A percentile compares a stretch with the other conserved stretches of the same genome.
Conservation (phyloP, 2,113 vertebrate species). For the Bettongia penicillata region DNA sequence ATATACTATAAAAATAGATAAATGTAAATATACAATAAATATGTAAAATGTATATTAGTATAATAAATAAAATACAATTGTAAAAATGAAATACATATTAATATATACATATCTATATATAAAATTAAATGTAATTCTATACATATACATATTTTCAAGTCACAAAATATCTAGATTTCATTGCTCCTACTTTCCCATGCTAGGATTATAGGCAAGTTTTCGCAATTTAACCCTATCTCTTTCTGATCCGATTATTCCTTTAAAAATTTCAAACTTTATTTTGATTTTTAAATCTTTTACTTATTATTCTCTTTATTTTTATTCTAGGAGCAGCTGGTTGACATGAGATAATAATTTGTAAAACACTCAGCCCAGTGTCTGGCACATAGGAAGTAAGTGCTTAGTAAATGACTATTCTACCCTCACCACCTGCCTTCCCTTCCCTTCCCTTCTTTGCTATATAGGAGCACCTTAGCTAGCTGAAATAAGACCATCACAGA, state of each 20-base stretch:
- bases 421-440: neutral
- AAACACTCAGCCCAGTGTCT: neutral
- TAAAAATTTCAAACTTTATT: neutral
- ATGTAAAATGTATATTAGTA: too few relatives aligned
- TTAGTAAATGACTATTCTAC: neutral
- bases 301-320: neutral
- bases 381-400: neutral
- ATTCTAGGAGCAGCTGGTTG: neutral
- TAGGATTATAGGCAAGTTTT: neutral
- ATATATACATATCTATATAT: neutral
- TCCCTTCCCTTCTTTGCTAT: neutral
- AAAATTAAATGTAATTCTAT: neutral
- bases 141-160: neutral
- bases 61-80: neutral
- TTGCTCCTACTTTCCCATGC: neutral
- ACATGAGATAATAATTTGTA: neutral
- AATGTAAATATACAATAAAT: too few relatives aligned
- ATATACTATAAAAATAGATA: too few relatives aligned
- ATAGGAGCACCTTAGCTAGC: neutral
- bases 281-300: neutral
- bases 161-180: neutral
- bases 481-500: neutral
- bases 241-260: neutral
- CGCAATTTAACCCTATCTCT: neutral
- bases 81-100: neutral